phyloP scores from a whole-genome alignment of 2,888 invertebrate species.

The Brachylomia viminalis region DNA sequence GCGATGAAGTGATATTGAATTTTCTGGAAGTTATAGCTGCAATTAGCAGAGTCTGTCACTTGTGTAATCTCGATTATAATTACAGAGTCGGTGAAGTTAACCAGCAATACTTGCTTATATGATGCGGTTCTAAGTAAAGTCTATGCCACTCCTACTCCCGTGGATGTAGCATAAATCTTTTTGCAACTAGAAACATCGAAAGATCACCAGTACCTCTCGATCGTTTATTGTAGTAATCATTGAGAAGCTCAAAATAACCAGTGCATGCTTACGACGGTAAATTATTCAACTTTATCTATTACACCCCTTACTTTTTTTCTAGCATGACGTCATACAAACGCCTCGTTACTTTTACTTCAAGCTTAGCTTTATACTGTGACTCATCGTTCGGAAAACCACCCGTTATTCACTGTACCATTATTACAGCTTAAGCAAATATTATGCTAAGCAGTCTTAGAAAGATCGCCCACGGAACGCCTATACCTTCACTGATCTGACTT shows the following conservation, averaged over 20 bases:
- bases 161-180: background rate
- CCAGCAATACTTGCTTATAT: background rate
- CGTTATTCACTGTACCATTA: constrained; percentile 29
- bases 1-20: background rate
- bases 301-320: constrained; percentile 3
- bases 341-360: constrained; percentile 24
- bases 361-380: constrained; percentile 17
- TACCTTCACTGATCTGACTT: constrained; percentile 16
- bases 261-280: background rate
- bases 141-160: no score
- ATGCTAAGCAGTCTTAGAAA: constrained; percentile 32
- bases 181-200: background rate
- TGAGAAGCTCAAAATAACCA: background rate
- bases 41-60: background rate
- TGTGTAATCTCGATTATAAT: background rate
- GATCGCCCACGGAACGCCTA: constrained; percentile 47
- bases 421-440: constrained; percentile 40
- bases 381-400: constrained; percentile 38
- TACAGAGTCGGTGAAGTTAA: background rate
- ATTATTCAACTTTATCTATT: background rate
- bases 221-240: background rate
- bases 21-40: background rate
- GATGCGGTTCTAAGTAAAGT: background rate
- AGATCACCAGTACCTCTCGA: no score
- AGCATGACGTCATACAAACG: constrained; percentile 19